Percentiles rank a stretch among this genome's conserved stretches.
Conservation (phyloP, 1,140 invertebrate genomes). For the Lordiphosa clarofinis region DNA sequence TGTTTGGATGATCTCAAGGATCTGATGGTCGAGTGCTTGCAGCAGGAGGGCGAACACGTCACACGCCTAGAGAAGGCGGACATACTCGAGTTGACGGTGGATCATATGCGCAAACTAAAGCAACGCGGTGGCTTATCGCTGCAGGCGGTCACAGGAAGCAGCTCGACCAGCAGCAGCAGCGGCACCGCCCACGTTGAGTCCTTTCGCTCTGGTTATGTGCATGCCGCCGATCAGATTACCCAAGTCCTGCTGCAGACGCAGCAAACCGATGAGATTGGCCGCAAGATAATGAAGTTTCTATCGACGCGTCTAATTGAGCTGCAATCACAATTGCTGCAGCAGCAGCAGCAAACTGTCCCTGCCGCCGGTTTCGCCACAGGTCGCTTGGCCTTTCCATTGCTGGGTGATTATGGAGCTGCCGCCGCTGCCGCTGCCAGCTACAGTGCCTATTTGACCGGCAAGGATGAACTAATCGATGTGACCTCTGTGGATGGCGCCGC, state of each 20-base stretch:
- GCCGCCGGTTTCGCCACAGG: constrained; percentile 42
- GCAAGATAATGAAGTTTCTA: constrained; percentile 91
- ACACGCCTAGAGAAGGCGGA: constrained; percentile 98
- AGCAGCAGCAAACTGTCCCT: constrained; percentile 32
- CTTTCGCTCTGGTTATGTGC: constrained; percentile 94
- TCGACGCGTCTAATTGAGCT: constrained; percentile 88
- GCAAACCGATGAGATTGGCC: constrained; percentile 89
- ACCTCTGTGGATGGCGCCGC: constrained; percentile 69
- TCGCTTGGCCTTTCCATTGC: constrained; percentile 51
- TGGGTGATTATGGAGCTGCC: constrained; percentile 49
- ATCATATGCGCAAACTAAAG: constrained; percentile 92
- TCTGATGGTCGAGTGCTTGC: constrained; percentile 93
- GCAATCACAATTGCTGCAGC: constrained; percentile 66
- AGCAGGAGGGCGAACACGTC: constrained; percentile 91
- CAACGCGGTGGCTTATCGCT: constrained; percentile 70
- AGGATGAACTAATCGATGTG: constrained; percentile 73
- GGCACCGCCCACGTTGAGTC: constrained; percentile 85
- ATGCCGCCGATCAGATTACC: constrained; percentile 95
- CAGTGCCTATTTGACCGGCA: constrained; percentile 53
- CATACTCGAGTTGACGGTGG: constrained; percentile 97
- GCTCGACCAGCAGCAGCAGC: constrained; percentile 14
- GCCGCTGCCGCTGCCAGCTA: constrained; percentile 57
- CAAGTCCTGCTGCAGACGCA: constrained; percentile 88
- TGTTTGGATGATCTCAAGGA: constrained; percentile 96
- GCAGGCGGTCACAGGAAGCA: constrained; percentile 76